Conservation (phyloP, 2,888 invertebrate genomes). For the Orchesellides sinensis region DNA sequence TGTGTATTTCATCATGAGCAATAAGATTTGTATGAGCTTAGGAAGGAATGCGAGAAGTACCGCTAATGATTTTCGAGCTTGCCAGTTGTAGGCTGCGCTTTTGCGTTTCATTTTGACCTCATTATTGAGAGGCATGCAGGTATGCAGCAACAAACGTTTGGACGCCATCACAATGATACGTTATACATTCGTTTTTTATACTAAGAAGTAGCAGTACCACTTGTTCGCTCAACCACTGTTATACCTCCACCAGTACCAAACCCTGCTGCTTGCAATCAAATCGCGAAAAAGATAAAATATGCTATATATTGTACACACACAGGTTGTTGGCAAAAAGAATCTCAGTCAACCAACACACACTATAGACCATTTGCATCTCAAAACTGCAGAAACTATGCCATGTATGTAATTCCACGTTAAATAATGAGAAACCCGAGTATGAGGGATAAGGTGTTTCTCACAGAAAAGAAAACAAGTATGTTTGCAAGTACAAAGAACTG, state of each 20-base stretch:
- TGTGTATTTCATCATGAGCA: conserved; percentile 33
- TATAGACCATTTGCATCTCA: conserved; percentile 8
- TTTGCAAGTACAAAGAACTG: no score
- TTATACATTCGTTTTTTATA: conserved; percentile 7
- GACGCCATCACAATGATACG: no score
- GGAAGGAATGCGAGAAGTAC: conserved; percentile 55
- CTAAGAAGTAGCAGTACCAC: conserved; percentile 45
- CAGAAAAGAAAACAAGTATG: no score
- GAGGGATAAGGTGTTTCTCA: not conserved
- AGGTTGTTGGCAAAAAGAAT: conserved; percentile 3
- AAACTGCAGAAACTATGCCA: conserved; percentile 36
- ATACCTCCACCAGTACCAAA: conserved; percentile 9
- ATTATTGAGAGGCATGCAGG: conserved; percentile 72
- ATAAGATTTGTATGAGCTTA: not conserved
- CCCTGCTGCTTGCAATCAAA: not conserved
- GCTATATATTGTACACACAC: not conserved
- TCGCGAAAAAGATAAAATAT: no score
- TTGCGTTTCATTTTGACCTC: conserved; percentile 74
- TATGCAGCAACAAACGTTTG: conserved; percentile 46
- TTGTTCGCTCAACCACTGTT: conserved; percentile 23
- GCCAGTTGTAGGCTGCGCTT: conserved; percentile 70
- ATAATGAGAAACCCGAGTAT: conserved; percentile 1
- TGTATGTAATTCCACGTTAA: not conserved
- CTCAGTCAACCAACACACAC: conserved; percentile 32
- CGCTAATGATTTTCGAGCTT: conserved; percentile 50